Base-by-base conservation (phyloP, 2,113 vertebrate species). In the Clarias macrocephalus region DNA sequence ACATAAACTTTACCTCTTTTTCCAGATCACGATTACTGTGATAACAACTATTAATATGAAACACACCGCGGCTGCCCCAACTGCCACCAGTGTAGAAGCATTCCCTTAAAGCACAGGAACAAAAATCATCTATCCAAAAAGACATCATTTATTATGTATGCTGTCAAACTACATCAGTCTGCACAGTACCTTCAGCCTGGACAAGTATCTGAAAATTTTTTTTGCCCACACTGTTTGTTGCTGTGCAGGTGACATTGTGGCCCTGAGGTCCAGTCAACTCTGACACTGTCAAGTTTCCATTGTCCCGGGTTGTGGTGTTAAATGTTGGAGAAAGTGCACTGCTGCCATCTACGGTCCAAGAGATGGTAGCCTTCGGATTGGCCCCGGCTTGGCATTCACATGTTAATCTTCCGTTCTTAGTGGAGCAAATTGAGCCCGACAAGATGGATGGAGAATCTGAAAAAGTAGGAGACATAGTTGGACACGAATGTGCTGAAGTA, bases 291-390 rank as follows among this genome's bases (percentile, higher is more conserved):
- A 83, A 1, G 16, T 42, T 30, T 73, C 59, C 2, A 54, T 68
- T 15, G 57, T 19, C 3, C 21, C 82, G 3, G 28, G 48, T 30
- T 13, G 77, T n/a, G 11, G 86, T 76, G 5, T 80, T 70, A 9
- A 90, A 77, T n/a, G 52, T 73, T 2, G 60, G 73, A 2, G 28
- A 25, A 19, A 81, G 12, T 15, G 73, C 54, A 13, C 76, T 0
- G n/a, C 90, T 90, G 60, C 89, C 89, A 82, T 89, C 72, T 65
- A 90, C 54, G n/a, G 8, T 80, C 92, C 92, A 94, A 63, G 59
- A 1, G 60, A 93, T 79, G 3, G 25, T 70, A 65, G 92, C 89
- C 33, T 37, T 33, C 23, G 93, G 92, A 1, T 23, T 86, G 0
- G 92, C 90, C 13, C 90, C 84, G 8, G 66, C 88, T 25, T 16